phyloP scores from a whole-genome alignment of 2,888 invertebrate species.

The Dryococelus australis region DNA sequence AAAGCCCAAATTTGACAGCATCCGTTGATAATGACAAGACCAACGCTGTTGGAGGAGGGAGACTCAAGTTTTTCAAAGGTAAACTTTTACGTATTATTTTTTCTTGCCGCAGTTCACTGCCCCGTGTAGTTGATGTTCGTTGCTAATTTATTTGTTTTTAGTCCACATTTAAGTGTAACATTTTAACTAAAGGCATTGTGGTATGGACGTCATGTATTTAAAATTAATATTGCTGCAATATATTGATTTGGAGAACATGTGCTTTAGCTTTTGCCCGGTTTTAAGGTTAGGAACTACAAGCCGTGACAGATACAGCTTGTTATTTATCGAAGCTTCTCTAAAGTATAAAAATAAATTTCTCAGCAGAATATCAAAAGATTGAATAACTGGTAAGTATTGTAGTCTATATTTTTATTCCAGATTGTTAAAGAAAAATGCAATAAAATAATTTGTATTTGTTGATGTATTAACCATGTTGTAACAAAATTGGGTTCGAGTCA shows the following conservation, averaged over 20 bases:
- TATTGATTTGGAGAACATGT: not conserved
- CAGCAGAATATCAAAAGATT: no score
- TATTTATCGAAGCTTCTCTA: no score
- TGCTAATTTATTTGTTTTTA: not conserved
- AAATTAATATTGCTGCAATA: not conserved
- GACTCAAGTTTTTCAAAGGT: constrained; percentile 84
- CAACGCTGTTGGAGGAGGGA: constrained; percentile 65
- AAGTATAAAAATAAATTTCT: no score
- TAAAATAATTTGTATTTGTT: no score
- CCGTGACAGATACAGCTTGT: not conserved
- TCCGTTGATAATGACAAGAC: constrained; percentile 40
- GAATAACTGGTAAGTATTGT: no score
- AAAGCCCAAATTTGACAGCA: constrained; percentile 45
- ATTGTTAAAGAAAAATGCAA: no score
- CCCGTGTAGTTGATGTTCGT: not conserved
- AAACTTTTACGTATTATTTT: constrained; percentile 41
- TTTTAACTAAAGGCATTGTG: not conserved
- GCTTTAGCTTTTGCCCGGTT: not conserved
- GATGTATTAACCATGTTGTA: no score
- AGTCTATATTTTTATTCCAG: no score
- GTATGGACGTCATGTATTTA: not conserved
- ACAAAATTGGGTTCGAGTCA: no score
- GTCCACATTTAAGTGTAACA: not conserved
- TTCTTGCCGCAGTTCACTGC: not conserved
- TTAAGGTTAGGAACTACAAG: not conserved